phyloP scores from a whole-genome alignment of 2,113 vertebrate genomes.

The Carassius carassius region DNA sequence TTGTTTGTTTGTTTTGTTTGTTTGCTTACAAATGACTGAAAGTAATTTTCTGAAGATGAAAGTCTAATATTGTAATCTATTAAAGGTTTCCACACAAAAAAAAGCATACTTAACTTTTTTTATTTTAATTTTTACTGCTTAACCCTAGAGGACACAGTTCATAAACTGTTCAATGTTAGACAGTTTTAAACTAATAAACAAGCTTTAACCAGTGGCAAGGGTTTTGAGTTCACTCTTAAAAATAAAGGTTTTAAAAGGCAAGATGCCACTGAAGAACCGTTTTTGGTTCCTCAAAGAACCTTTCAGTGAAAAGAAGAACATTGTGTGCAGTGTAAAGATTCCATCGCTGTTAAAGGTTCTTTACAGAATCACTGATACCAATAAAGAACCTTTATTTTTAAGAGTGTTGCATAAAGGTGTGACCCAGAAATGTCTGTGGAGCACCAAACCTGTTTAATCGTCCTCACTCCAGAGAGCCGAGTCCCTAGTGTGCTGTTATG shows the following conservation, averaged over 20 bases:
- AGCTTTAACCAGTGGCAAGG: background rate
- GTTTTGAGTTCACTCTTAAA: background rate
- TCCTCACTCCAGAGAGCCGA: background rate
- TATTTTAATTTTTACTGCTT: background rate
- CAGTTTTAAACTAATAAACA: background rate
- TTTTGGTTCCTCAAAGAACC: too few species aligned
- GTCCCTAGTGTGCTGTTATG: background rate
- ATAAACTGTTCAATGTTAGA: background rate
- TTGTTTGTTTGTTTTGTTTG: background rate
- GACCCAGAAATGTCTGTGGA: conserved; percentile 12
- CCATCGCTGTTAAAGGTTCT: background rate
- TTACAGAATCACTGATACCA: background rate
- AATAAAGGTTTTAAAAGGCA: too few species aligned
- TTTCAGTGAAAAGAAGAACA: background rate
- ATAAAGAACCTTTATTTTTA: background rate
- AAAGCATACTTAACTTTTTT: too few species aligned
- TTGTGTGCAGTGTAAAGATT: background rate
- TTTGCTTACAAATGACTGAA: background rate
- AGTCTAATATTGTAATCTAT: background rate
- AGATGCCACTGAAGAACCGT: too few species aligned
- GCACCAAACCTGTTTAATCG: background rate
- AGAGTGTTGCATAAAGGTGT: background rate
- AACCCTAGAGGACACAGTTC: background rate
- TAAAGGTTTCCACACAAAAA: too few species aligned
- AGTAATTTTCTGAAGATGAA: background rate